Percentiles rank a stretch among this genome's conserved stretches.
Evolutionary conservation across 2,113 vertebrate species (phyloP).

Genomic region (Colossoma macropomum): DNA sequence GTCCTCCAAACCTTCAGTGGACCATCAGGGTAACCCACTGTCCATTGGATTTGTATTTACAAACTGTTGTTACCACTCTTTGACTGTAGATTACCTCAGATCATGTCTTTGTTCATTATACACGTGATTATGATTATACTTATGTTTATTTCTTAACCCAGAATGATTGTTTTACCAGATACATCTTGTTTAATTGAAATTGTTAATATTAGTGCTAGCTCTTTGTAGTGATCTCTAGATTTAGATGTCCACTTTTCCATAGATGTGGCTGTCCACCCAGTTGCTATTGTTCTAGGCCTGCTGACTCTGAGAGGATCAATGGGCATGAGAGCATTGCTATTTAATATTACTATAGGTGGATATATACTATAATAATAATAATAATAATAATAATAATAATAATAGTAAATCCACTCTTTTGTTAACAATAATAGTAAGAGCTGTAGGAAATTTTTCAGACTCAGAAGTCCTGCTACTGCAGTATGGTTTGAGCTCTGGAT

Average conservation of each 20-base stretch:
- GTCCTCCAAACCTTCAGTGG: constrained; percentile 90
- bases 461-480: neutral
- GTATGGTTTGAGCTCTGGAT: neutral
- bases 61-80: neutral
- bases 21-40: constrained; percentile 88
- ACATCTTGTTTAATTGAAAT: neutral
- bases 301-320: no score
- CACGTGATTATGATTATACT: no score
- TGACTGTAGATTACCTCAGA: no score
- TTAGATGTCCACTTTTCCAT: neutral
- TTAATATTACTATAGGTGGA: neutral
- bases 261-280: neutral
- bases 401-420: neutral
- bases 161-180: neutral
- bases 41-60: neutral
- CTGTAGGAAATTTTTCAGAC: neutral
- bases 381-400: no score
- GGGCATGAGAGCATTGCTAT: neutral
- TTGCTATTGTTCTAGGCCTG: no score
- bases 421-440: neutral
- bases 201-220: neutral
- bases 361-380: no score
- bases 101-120: no score
- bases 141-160: neutral
- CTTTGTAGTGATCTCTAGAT: neutral